Conservation (phyloP, 1,140 invertebrate species). For the Colletes gigas region DNA sequence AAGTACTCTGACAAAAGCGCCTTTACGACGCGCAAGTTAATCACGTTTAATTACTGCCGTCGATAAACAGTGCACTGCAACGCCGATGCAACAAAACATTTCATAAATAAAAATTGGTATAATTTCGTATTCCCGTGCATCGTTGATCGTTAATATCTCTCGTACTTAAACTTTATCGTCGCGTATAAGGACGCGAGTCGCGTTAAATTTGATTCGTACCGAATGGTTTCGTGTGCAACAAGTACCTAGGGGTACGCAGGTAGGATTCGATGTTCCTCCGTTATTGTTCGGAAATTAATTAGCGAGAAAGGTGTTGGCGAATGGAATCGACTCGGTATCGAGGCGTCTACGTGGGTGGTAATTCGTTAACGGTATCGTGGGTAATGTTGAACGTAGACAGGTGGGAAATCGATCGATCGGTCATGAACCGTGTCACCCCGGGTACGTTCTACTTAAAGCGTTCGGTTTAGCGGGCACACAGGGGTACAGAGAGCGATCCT, state of each 20-base stretch:
- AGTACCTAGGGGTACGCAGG: background rate
- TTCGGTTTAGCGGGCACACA: slow-evolving; percentile 6
- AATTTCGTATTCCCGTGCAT: background rate
- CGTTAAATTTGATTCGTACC: background rate
- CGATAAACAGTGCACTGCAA: background rate
- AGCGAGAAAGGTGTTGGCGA: background rate
- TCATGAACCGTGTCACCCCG: slow-evolving; percentile 37
- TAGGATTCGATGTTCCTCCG: background rate
- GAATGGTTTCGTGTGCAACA: background rate
- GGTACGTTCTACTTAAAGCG: slow-evolving; percentile 39
- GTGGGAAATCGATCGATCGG: slow-evolving; percentile 47
- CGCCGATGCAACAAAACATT: background rate
- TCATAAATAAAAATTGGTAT: background rate
- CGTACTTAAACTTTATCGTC: too few relatives aligned
- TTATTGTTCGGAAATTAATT: background rate
- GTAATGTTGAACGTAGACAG: slow-evolving; percentile 8
- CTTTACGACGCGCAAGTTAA: background rate
- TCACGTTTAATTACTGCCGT: background rate
- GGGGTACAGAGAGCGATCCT: slow-evolving; percentile 26
- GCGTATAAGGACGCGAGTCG: rapidly evolving
- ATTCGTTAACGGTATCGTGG: too few relatives aligned
- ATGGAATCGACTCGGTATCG: background rate
- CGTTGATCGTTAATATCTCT: rapidly evolving
- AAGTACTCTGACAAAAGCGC: background rate
- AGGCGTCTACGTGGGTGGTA: background rate